These are phyloP conservation scores for Zosterops pallidus DNA, from an alignment of 2,113 vertebrate species.

Conservation along the genomic window DNA sequence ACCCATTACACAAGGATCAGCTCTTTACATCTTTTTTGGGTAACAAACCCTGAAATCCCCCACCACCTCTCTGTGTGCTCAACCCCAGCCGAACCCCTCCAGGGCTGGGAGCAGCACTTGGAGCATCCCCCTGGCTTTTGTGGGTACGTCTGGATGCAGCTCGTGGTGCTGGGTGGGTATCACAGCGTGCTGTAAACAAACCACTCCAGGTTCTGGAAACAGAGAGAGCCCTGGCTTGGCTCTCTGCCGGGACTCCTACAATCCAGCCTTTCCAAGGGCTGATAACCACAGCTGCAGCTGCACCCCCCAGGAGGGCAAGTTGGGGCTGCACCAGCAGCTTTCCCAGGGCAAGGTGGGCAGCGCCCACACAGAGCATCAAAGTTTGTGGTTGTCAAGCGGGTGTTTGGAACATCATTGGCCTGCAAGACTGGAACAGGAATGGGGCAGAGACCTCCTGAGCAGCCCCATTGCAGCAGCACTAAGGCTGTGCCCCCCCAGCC, in stretches of 20 bases:
- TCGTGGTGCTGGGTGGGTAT: neutral
- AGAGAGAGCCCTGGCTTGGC: neutral
- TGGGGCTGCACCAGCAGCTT: neutral
- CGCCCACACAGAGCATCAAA: neutral
- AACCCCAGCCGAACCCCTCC: neutral
- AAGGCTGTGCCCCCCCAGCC: fast-evolving
- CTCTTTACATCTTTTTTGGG: neutral
- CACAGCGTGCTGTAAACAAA: neutral
- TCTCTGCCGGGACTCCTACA: neutral
- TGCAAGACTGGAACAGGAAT: neutral
- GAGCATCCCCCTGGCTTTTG: neutral
- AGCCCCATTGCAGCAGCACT: fast-evolving
- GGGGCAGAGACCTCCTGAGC: neutral
- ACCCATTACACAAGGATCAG: neutral
- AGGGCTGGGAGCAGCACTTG: neutral
- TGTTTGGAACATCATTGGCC: neutral
- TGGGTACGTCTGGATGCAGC: neutral
- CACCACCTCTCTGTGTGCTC: neutral
- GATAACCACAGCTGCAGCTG: neutral
- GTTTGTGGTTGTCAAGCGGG: neutral
- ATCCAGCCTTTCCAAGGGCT: neutral
- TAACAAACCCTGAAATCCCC: neutral
- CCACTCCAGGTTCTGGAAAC: neutral
- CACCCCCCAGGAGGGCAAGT: neutral
- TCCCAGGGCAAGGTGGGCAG: conserved; percentile 23